Evolutionary conservation across 2,888 invertebrate species (phyloP).

Genomic region (Ctena decussata): DNA sequence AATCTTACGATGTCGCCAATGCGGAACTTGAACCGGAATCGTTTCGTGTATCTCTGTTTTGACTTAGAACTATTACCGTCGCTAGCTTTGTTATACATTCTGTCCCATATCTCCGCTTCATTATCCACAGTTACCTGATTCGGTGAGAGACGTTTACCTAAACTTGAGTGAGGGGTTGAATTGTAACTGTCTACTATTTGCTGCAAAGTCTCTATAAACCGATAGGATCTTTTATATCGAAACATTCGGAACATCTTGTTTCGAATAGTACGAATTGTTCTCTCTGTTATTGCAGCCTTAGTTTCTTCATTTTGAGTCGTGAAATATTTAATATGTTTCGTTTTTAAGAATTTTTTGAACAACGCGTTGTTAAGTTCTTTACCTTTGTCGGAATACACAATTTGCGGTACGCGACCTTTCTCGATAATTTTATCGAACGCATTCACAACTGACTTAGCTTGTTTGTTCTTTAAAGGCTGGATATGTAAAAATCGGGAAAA

Average conservation of each 20-base stretch:
- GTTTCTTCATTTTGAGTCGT: constrained; percentile 17
- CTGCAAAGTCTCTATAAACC: not conserved
- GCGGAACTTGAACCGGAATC: too few relatives aligned
- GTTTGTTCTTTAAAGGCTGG: not conserved
- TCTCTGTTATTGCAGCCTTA: constrained; percentile 5
- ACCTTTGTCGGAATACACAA: constrained; percentile 7
- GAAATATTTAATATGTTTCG: constrained; percentile 7
- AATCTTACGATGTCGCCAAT: not conserved
- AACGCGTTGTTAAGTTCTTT: constrained; percentile 10
- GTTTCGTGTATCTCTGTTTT: too few relatives aligned
- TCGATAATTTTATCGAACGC: not conserved
- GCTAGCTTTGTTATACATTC: not conserved
- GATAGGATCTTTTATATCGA: constrained; percentile 1
- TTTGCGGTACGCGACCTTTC: not conserved
- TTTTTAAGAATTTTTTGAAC: not conserved
- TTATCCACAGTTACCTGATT: not conserved
- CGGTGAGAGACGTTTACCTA: not conserved
- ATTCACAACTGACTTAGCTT: not conserved
- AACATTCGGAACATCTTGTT: constrained; percentile 17
- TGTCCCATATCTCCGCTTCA: not conserved
- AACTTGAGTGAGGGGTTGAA: not conserved
- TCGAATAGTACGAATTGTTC: constrained; percentile 10
- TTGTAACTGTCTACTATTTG: constrained; percentile 1
- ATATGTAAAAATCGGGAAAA: constrained; percentile 20
- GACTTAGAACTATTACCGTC: too few relatives aligned